phyloP scores from a whole-genome alignment of 2,888 invertebrate genomes.

The Molorchus minor region DNA sequence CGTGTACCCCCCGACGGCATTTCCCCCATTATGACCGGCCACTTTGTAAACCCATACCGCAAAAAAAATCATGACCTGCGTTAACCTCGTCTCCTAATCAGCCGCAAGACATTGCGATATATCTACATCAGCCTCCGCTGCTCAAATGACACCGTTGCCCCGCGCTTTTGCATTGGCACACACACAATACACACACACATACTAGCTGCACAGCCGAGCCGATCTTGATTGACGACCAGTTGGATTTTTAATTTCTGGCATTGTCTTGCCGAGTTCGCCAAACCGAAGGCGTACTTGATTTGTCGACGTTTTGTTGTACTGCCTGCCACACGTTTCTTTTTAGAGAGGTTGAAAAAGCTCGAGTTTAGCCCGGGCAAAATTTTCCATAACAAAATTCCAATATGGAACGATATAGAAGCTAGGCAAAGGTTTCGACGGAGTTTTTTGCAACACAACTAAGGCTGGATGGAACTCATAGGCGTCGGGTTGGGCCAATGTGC shows the following conservation, averaged over 20 bases:
- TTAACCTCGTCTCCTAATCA: constrained; percentile 21
- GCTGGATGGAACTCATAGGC: no score
- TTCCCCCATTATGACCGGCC: constrained; percentile 9
- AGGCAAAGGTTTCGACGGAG: no score
- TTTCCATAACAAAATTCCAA: no score
- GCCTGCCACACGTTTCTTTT: constrained; percentile 16
- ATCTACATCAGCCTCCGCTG: constrained; percentile 23
- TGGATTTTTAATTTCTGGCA: constrained; percentile 51
- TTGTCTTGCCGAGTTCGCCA: constrained; percentile 44
- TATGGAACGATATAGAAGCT: no score
- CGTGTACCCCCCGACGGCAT: constrained; percentile 4
- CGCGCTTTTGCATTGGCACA: constrained; percentile 31
- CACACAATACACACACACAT: no score
- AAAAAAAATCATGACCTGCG: constrained; percentile 24
- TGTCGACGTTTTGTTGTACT: constrained; percentile 26
- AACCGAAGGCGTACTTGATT: constrained; percentile 29
- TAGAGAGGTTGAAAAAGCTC: no score
- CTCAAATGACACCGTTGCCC: constrained; percentile 20
- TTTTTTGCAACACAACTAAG: no score
- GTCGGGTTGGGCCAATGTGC: no score
- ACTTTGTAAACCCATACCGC: not conserved
- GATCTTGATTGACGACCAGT: constrained; percentile 53
- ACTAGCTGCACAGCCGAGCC: constrained; percentile 35
- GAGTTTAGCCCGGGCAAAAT: no score
- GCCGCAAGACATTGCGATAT: constrained; percentile 22